phyloP scores from a whole-genome alignment of 1,140 invertebrate genomes.

The Drosophila erecta region DNA sequence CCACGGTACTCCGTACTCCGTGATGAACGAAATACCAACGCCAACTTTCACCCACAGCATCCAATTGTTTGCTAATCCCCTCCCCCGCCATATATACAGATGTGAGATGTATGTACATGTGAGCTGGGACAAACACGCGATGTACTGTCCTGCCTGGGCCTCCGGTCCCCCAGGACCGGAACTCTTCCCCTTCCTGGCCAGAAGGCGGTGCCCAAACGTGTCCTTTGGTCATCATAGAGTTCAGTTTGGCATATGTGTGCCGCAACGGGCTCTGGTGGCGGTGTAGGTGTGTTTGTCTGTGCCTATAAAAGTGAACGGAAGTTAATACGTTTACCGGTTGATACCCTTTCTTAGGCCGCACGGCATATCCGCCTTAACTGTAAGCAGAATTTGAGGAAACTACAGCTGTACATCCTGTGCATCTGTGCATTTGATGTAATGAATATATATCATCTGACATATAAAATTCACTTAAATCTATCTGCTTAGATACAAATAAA shows the following conservation, averaged over 20 bases:
- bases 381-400: too few species aligned
- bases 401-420: too few species aligned
- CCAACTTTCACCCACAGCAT: slow-evolving; percentile 23
- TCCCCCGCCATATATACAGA: neutral
- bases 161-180: slow-evolving; percentile 31
- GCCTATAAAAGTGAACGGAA: slow-evolving; percentile 79
- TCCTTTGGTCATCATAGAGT: slow-evolving; percentile 56
- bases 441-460: too few species aligned
- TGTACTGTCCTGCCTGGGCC: slow-evolving; percentile 26
- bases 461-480: too few species aligned
- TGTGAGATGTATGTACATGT: slow-evolving; percentile 12
- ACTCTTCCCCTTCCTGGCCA: neutral
- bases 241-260: slow-evolving; percentile 45
- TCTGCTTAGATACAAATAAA: neutral
- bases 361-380: neutral
- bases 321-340: slow-evolving; percentile 78
- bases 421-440: too few species aligned
- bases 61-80: slow-evolving; percentile 22
- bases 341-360: slow-evolving; percentile 3
- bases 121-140: slow-evolving; percentile 40
- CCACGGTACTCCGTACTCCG: slow-evolving; percentile 14
- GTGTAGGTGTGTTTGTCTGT: slow-evolving; percentile 40
- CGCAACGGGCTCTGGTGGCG: neutral
- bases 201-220: slow-evolving; percentile 34
- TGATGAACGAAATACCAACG: slow-evolving; percentile 2